Evolutionary conservation across 2,888 invertebrate genomes (phyloP).

Genomic region (Drymonia ruficornis): DNA sequence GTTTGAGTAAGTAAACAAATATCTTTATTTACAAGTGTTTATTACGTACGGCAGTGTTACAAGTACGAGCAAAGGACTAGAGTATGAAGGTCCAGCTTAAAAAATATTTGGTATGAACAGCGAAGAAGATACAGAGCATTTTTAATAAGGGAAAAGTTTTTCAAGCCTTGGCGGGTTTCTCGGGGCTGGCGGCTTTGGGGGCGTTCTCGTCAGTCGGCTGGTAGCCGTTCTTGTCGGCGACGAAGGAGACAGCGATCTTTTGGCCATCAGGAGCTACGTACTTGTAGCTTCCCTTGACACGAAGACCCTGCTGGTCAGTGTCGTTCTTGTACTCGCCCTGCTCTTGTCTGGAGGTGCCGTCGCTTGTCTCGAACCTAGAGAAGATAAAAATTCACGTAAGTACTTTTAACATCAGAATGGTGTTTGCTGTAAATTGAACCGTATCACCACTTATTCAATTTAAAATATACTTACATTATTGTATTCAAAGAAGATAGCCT

Average conservation of each 20-base stretch:
- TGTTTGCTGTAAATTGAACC: neutral
- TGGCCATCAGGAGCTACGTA: conserved; percentile 88
- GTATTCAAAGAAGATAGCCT: too few relatives aligned
- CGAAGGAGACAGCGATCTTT: conserved; percentile 85
- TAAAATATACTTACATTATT: too few relatives aligned
- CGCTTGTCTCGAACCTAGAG: conserved; percentile 87
- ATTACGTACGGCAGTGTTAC: conserved; percentile 34
- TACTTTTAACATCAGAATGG: too few relatives aligned
- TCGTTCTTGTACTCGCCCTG: conserved; percentile 87
- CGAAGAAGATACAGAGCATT: conserved; percentile 12
- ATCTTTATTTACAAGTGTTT: conserved; percentile 3
- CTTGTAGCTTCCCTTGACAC: conserved; percentile 86
- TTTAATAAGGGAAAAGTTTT: conserved; percentile 12
- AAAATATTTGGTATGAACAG: conserved; percentile 49
- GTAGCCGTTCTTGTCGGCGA: conserved; percentile 87
- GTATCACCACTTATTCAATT: too few relatives aligned
- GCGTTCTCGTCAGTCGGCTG: conserved; percentile 71
- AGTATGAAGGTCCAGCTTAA: conserved; percentile 31
- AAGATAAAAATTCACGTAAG: conserved; percentile 8
- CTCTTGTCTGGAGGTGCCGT: conserved; percentile 87
- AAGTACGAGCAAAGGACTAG: conserved; percentile 33
- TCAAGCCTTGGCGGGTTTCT: conserved; percentile 35
- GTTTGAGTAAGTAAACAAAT: neutral
- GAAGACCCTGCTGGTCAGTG: conserved; percentile 86
- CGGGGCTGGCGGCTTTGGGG: conserved; percentile 28